Percentiles rank a stretch among this genome's conserved stretches.
phyloP scores from a whole-genome alignment of 2,797 vertebrate species.

The Hyperoplus immaculatus region DNA sequence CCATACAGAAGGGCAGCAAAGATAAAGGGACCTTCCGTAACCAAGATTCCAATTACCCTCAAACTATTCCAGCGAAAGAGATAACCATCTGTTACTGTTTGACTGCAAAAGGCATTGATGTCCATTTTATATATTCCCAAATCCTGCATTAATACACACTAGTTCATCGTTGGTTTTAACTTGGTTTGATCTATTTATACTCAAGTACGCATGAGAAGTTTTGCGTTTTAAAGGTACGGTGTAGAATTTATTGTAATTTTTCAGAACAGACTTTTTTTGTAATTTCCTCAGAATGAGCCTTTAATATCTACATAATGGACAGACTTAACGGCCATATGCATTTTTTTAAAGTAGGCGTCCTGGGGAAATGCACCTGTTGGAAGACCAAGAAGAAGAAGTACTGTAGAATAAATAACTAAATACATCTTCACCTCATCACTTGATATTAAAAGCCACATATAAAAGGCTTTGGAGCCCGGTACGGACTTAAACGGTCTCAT shows the following conservation, averaged over 20 bases:
- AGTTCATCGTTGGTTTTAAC: background rate
- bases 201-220: too few relatives aligned
- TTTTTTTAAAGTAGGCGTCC: too few relatives aligned
- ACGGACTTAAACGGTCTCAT: background rate
- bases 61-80: background rate
- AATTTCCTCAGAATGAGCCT: too few relatives aligned
- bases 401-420: too few relatives aligned
- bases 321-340: too few relatives aligned
- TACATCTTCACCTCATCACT: too few relatives aligned
- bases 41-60: background rate
- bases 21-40: background rate
- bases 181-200: too few relatives aligned
- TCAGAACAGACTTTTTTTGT: too few relatives aligned
- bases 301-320: too few relatives aligned
- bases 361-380: background rate
- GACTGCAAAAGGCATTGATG: background rate
- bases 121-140: background rate
- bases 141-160: background rate
- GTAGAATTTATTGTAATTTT: too few relatives aligned
- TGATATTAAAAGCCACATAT: background rate
- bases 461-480: background rate
- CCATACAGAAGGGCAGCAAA: background rate
- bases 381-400: too few relatives aligned
- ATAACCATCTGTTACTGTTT: background rate
- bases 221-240: too few relatives aligned